Evolutionary conservation across 1,140 invertebrate genomes (phyloP), one percentile per base, ranked within the genome.

Genomic region (Cotesia vestalis): DNA sequence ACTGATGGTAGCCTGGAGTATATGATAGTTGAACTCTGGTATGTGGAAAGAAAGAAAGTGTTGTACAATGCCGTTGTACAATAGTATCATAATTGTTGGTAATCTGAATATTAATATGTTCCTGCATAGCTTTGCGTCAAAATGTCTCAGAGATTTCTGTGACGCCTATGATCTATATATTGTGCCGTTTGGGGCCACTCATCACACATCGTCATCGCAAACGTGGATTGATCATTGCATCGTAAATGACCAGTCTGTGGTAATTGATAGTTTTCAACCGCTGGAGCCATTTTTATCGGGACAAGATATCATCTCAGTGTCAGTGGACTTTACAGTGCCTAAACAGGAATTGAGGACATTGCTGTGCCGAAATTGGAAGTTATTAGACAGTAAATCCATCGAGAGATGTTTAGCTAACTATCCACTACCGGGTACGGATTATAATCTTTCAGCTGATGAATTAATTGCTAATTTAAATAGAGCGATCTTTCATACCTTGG

Each of bases 201-300:
- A 71, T 64, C 62, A 71, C 51, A 64, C 61, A 9, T 17, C 59
- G 40, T 4, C 14, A 12, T 71, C 52, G 4, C 46, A 71, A 20
- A 71, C 61, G 1, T 71, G 62, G 70, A 14, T 71, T 8, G 60
- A 71, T 35, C 12, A 66, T 5, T 64, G 70, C 6, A 55, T 51
- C 4, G 51, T 71, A 38, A 27, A 35, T 63, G 34, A 61, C 4
- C 12, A 40, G 4, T 14, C 6, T 14, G 14, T 46, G 35, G 35
- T 69, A 17, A 17, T 17, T 20, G 4, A 14, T 5, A 12, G 8
- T 6, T 71, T 11, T 59, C 68, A 69, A 38, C 60, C 68, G 9
- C 1, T 14, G 27, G 55, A 69, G 27, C 69, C 69, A 11, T 71
- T 71, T 20, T 20, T 71, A 9, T 71, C 59, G 4, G 69, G 57